Conservation (phyloP, 2,888 invertebrate genomes). For the Eustalomyia histrio region DNA sequence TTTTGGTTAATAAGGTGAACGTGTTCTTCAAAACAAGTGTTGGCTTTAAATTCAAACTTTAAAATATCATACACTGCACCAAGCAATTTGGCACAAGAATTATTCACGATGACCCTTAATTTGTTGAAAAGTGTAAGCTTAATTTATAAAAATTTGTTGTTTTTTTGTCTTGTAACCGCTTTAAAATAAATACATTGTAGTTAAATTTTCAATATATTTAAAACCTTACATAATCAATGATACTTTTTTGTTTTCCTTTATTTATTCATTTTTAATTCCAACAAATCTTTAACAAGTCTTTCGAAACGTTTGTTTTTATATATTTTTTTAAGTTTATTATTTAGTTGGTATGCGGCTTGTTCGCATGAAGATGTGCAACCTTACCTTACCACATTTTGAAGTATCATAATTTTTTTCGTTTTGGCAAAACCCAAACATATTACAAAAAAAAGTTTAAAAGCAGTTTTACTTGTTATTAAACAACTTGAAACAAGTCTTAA, state of each 20-base stretch:
- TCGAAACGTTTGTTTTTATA: conserved; percentile 31
- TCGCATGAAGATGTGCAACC: conserved; percentile 33
- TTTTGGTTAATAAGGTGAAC: too few species aligned
- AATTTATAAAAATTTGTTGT: too few species aligned
- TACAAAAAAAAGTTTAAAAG: conserved; percentile 44
- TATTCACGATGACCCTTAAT: too few species aligned
- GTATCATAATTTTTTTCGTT: conserved; percentile 42
- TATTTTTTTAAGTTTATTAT: conserved; percentile 8
- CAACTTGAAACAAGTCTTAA: conserved; percentile 49
- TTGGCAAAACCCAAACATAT: conserved; percentile 33
- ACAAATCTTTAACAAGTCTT: conserved; percentile 57
- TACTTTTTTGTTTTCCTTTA: conserved; percentile 35
- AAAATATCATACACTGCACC: too few species aligned
- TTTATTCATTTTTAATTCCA: conserved; percentile 39
- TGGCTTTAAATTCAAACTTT: too few species aligned
- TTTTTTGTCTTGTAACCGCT: too few species aligned
- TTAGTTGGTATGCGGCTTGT: conserved; percentile 54
- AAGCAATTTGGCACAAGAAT: too few species aligned
- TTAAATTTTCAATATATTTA: not conserved
- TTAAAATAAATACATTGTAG: too few species aligned
- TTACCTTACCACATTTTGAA: conserved; percentile 41
- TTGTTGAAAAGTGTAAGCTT: too few species aligned
- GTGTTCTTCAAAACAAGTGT: too few species aligned
- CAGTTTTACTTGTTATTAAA: conserved; percentile 47
- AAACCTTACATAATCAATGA: conserved; percentile 59